phyloP scores from a whole-genome alignment of 2,888 invertebrate genomes.

The Limenitis camilla region DNA sequence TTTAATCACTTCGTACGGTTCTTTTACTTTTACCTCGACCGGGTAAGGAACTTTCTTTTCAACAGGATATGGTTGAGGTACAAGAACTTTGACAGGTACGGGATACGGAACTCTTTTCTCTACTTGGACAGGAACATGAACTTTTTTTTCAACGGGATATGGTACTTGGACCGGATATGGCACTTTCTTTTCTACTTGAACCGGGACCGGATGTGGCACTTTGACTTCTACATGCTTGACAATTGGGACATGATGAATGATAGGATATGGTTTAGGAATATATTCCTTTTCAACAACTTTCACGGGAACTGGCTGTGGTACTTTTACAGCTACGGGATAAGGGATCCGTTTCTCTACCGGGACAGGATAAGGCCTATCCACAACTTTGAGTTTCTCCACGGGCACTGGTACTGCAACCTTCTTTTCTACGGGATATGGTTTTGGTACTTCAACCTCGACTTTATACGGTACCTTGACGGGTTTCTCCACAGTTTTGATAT shows the following conservation, averaged over 20 bases:
- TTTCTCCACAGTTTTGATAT: slow-evolving; percentile 76
- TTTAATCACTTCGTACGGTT: slow-evolving; percentile 59
- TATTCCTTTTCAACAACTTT: slow-evolving; percentile 69
- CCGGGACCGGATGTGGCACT: slow-evolving; percentile 56
- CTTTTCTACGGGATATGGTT: slow-evolving; percentile 70
- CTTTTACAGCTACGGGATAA: slow-evolving; percentile 59
- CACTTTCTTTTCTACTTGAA: slow-evolving; percentile 57
- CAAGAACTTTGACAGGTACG: slow-evolving; percentile 52
- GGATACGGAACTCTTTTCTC: slow-evolving; percentile 51
- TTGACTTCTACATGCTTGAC: slow-evolving; percentile 57
- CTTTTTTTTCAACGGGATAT: slow-evolving; percentile 40
- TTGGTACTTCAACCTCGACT: slow-evolving; percentile 74
- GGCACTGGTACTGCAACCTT: slow-evolving; percentile 50
- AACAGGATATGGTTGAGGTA: slow-evolving; percentile 68
- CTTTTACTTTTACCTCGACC: slow-evolving; percentile 61
- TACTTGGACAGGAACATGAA: slow-evolving; percentile 49
- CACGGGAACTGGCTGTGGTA: slow-evolving; percentile 67
- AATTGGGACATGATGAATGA: slow-evolving; percentile 60
- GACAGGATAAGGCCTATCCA: slow-evolving; percentile 56
- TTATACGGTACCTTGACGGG: slow-evolving; percentile 64
- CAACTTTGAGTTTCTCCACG: slow-evolving; percentile 39
- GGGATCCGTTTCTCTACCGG: slow-evolving; percentile 64
- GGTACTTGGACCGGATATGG: slow-evolving; percentile 58
- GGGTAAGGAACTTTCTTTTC: slow-evolving; percentile 73
- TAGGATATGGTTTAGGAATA: slow-evolving; percentile 63